phyloP scores from a whole-genome alignment of 2,113 vertebrate species.

The Lophura nycthemera region DNA sequence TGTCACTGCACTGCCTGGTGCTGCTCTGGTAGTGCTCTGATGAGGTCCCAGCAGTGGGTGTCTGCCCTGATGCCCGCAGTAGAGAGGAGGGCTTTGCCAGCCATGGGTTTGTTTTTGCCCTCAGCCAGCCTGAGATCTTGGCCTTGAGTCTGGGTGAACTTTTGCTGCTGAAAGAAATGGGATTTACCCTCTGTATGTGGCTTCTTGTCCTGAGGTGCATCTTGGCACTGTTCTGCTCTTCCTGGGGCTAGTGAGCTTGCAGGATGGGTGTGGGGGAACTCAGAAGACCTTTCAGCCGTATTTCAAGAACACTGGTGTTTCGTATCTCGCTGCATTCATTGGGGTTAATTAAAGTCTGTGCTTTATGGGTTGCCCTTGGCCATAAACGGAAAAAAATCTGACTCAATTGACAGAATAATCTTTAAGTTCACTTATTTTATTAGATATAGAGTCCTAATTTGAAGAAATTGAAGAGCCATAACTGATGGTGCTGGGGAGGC shows the following conservation, averaged over 20 bases:
- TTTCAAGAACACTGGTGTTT: neutral
- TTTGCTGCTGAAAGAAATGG: neutral
- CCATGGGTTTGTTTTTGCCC: neutral
- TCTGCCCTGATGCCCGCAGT: fast-evolving
- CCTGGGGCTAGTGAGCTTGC: neutral
- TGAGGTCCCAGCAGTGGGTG: neutral
- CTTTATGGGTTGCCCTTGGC: slow-evolving; percentile 15
- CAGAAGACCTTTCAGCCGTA: neutral
- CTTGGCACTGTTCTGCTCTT: neutral
- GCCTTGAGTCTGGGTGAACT: neutral
- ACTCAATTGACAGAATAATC: slow-evolving; percentile 36
- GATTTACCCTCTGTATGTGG: neutral
- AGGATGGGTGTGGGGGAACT: fast-evolving
- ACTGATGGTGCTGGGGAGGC: neutral
- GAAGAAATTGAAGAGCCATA: slow-evolving; percentile 20
- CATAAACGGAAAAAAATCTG: neutral
- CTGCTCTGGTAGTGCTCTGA: neutral
- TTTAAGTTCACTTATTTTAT: slow-evolving; percentile 62
- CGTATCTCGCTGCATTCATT: neutral
- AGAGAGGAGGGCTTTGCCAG: neutral
- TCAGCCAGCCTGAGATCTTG: neutral
- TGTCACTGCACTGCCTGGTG: neutral
- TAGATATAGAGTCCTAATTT: slow-evolving; percentile 41
- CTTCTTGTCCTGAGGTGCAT: neutral
- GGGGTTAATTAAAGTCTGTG: slow-evolving; percentile 53